A percentile compares a stretch with the other conserved stretches of the same genome.
Conservation (phyloP, 2,113 vertebrate genomes). For the Rhea pennata region DNA sequence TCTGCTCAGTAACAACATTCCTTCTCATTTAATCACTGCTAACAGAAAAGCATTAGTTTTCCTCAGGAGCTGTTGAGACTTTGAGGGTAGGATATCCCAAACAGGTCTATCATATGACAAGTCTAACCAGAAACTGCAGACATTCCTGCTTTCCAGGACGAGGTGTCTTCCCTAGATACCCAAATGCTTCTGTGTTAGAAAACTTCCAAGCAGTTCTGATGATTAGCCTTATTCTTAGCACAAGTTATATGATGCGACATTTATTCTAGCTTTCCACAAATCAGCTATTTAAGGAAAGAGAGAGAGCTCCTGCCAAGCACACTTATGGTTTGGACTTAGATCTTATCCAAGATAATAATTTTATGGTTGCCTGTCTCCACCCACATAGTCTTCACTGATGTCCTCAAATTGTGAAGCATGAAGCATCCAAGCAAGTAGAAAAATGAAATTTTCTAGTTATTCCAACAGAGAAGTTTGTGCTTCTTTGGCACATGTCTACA, state of each 20-base stretch:
- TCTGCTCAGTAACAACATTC: not conserved
- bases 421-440: not conserved
- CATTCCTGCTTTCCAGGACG: not conserved
- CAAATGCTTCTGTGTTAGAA: not conserved
- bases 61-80: not conserved
- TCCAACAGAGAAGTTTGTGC: not conserved
- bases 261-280: not conserved
- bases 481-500: not conserved
- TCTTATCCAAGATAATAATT: not conserved
- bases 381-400: not conserved
- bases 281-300: not conserved
- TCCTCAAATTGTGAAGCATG: not conserved
- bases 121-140: not conserved
- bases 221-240: not conserved
- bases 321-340: not conserved
- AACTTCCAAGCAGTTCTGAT: not conserved
- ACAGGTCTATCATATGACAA: not conserved
- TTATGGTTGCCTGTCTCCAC: not conserved
- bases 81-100: not conserved
- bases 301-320: not conserved
- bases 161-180: not conserved
- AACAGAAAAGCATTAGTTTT: not conserved
- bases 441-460: not conserved
- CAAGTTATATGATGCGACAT: not conserved
- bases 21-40: not conserved